Percentiles rank a stretch among this genome's conserved stretches.
These are phyloP conservation scores for Arvicanthis niloticus DNA, from an alignment of 2,113 vertebrate genomes.

Conservation along the genomic window DNA sequence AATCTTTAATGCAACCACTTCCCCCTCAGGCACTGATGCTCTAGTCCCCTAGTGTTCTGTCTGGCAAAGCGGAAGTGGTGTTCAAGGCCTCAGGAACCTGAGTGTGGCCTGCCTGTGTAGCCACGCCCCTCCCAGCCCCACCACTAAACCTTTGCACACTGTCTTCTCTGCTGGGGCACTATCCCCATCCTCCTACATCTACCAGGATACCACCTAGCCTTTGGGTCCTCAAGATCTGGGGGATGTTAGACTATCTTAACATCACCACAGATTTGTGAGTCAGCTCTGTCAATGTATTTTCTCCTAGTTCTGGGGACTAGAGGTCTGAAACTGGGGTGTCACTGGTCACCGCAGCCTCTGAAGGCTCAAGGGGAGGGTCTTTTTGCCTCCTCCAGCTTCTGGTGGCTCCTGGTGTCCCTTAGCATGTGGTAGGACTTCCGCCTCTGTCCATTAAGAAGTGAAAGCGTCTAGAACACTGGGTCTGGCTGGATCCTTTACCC, in stretches of 20 bases:
- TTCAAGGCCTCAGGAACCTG: neutral
- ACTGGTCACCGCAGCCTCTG: neutral
- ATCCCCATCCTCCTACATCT: accelerated
- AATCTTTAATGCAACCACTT: neutral
- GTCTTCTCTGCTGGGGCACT: accelerated
- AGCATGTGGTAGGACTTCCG: neutral
- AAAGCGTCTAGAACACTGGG: neutral
- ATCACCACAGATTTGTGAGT: neutral
- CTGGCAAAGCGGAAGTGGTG: neutral
- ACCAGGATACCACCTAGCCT: neutral
- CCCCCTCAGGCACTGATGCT: neutral
- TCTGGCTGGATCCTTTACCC: neutral
- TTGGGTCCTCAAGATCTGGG: neutral
- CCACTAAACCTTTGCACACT: neutral
- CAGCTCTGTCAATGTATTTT: neutral
- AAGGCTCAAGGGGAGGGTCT: neutral
- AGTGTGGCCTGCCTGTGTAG: neutral
- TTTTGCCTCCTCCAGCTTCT: neutral
- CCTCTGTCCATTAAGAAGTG: neutral
- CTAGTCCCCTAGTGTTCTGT: neutral
- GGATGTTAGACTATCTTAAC: neutral
- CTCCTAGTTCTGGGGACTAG: neutral
- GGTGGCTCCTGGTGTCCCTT: neutral
- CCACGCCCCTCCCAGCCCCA: neutral
- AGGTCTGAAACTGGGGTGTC: neutral